phyloP scores from a whole-genome alignment of 2,797 vertebrate species.

The Dermochelys coriacea region DNA sequence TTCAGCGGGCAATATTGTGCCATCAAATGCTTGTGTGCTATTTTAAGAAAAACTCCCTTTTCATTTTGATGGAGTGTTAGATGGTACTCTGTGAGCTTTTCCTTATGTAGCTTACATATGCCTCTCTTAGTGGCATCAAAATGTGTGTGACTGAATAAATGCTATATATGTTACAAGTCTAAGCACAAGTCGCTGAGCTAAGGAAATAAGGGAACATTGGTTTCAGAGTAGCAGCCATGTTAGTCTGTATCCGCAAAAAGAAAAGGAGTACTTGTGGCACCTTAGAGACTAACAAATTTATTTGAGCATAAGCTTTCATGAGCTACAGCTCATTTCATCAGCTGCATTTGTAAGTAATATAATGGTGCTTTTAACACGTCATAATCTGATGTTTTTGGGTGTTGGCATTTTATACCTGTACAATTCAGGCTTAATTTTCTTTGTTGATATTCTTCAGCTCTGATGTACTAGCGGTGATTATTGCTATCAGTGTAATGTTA shows the following conservation, averaged over 20 bases:
- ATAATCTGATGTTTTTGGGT: neutral
- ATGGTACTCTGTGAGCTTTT: neutral
- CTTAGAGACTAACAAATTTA: too few relatives aligned
- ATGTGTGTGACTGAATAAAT: neutral
- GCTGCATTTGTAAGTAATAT: neutral
- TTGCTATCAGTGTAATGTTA: constrained; percentile 27
- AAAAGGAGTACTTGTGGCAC: too few relatives aligned
- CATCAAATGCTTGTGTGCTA: neutral
- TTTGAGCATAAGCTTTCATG: too few relatives aligned
- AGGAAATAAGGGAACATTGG: neutral
- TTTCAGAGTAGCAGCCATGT: too few relatives aligned
- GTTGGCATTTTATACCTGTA: neutral
- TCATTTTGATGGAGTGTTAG: neutral
- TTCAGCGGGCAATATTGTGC: neutral
- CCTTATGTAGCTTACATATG: neutral
- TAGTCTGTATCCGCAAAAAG: too few relatives aligned
- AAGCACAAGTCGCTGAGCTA: neutral
- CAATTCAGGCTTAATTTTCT: neutral
- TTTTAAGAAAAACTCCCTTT: neutral
- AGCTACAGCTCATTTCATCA: too few relatives aligned
- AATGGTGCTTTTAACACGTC: neutral
- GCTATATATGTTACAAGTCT: neutral
- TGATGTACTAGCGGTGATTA: neutral
- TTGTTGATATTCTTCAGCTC: neutral
- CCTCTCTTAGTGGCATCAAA: neutral